phyloP scores from a whole-genome alignment of 2,113 vertebrate genomes.

The Larimichthys polyactis region DNA sequence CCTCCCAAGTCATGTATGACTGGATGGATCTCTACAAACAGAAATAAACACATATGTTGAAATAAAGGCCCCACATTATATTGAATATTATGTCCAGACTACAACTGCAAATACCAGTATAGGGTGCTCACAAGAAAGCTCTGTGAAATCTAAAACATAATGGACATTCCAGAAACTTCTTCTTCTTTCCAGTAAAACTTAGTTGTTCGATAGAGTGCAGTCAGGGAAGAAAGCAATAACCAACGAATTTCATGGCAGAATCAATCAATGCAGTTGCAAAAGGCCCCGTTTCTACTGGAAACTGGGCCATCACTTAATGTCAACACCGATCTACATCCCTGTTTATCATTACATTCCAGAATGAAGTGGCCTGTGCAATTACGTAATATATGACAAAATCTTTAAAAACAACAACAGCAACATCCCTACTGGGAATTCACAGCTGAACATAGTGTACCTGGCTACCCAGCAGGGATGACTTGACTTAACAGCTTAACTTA shows the following conservation, averaged over 20 bases:
- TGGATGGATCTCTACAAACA: background rate
- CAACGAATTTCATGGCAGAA: background rate
- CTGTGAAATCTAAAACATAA: background rate
- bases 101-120: background rate
- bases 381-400: background rate
- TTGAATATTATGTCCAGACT: background rate
- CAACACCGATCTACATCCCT: too few relatives aligned
- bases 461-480: background rate
- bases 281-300: background rate
- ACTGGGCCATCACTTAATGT: too few relatives aligned
- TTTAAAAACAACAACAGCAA: background rate
- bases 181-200: background rate
- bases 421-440: background rate
- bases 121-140: background rate
- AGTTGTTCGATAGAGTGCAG: background rate
- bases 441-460: background rate
- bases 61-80: background rate
- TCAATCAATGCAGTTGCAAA: too few relatives aligned
- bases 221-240: too few relatives aligned
- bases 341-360: background rate
- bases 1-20: too few relatives aligned
- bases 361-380: background rate
- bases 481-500: background rate
- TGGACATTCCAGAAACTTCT: background rate
- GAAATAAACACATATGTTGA: background rate